These are phyloP conservation scores for Pseudolaguvia tuberculata DNA, from an alignment of 2,113 vertebrate genomes.

Conservation along the genomic window DNA sequence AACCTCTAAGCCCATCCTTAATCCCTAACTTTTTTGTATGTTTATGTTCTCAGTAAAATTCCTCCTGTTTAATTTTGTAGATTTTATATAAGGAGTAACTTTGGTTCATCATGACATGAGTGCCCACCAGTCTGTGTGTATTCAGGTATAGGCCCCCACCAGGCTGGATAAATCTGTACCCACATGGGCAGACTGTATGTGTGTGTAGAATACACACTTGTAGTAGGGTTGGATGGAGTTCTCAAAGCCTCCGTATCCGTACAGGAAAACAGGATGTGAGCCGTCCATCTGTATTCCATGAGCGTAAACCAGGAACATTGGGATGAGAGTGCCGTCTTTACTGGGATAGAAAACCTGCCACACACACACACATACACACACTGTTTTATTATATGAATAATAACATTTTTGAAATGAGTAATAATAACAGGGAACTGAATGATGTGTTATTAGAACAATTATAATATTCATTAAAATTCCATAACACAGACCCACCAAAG, in stretches of 20 bases:
- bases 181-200: too few relatives aligned
- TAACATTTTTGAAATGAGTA: background rate
- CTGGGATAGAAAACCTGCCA: slow-evolving; percentile 69
- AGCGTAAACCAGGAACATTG: slow-evolving; percentile 72
- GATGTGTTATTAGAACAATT: background rate
- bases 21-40: too few relatives aligned
- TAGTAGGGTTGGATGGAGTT: slow-evolving; percentile 65
- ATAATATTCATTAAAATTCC: background rate
- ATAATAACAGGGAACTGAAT: background rate
- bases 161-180: too few relatives aligned
- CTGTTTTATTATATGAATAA: background rate
- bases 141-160: too few relatives aligned
- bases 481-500: background rate
- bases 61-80: too few relatives aligned
- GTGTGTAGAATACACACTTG: slow-evolving; percentile 58
- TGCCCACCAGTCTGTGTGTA: too few relatives aligned
- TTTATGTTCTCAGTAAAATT: too few relatives aligned
- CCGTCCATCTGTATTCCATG: slow-evolving; percentile 58
- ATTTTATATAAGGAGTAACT: too few relatives aligned
- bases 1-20: too few relatives aligned
- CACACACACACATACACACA: slow-evolving; percentile 7
- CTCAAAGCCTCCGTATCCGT: slow-evolving; percentile 73
- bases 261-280: slow-evolving; percentile 65
- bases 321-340: slow-evolving; percentile 70
- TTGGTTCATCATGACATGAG: too few relatives aligned